Conservation (phyloP, 1,140 invertebrate genomes). For the Acromyrmex echinatior region DNA sequence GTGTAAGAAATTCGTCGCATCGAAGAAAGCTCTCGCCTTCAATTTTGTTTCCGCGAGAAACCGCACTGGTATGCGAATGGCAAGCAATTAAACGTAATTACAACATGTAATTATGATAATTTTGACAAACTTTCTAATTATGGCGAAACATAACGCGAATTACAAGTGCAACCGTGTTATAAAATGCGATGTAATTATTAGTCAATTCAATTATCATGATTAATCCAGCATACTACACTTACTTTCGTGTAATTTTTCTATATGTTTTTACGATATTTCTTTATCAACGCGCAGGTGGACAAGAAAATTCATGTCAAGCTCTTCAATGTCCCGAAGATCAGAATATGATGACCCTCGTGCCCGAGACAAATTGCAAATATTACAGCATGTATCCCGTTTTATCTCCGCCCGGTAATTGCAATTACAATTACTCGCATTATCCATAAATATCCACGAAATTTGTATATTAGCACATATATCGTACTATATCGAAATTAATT, state of each 20-base stretch:
- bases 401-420: slow-evolving; percentile 67
- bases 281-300: background rate
- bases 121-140: slow-evolving; percentile 24
- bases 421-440: background rate
- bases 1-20: slow-evolving; percentile 87
- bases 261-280: background rate
- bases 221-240: background rate
- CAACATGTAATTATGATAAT: slow-evolving; percentile 26
- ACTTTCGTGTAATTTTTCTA: slow-evolving; percentile 28
- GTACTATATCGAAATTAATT: no score
- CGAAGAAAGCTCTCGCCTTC: slow-evolving; percentile 88
- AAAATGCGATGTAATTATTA: slow-evolving; percentile 5
- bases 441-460: background rate
- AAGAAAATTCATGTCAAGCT: slow-evolving; percentile 66
- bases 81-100: slow-evolving; percentile 34
- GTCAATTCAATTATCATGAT: background rate
- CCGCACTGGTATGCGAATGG: slow-evolving; percentile 65
- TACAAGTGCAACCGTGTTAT: background rate
- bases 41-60: slow-evolving; percentile 87
- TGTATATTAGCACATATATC: background rate
- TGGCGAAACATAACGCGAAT: background rate
- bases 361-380: slow-evolving; percentile 88
- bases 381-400: slow-evolving; percentile 85
- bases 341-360: slow-evolving; percentile 85
- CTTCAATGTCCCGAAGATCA: slow-evolving; percentile 88